Percentiles rank a stretch among this genome's conserved stretches.
These are phyloP conservation scores for Chrysochloris asiatica DNA, from an alignment of 2,113 vertebrate genomes.

Conservation along the genomic window DNA sequence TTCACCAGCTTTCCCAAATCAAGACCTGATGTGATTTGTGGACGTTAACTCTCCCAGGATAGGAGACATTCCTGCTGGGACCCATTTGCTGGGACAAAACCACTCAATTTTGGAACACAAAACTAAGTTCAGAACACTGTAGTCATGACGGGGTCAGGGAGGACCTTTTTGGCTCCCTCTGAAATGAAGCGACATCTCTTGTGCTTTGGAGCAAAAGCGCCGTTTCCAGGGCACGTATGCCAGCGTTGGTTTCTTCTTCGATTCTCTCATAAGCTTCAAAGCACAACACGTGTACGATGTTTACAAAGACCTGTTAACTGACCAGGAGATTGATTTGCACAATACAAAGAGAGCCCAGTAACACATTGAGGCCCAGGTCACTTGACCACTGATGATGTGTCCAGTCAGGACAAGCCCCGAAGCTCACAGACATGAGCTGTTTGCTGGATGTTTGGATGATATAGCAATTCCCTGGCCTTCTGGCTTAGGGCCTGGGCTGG, in stretches of 20 bases:
- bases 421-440: not conserved
- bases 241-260: slow-evolving; percentile 40
- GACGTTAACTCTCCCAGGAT: not conserved
- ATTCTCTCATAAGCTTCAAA: slow-evolving; percentile 23
- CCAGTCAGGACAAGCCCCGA: not conserved
- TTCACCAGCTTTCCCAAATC: not conserved
- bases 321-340: slow-evolving; percentile 64
- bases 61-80: not conserved
- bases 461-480: not conserved
- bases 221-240: not conserved
- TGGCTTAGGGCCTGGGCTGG: not conserved
- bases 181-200: no score
- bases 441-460: not conserved
- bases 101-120: slow-evolving; percentile 20
- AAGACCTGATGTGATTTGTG: not conserved
- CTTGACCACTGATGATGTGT: slow-evolving; percentile 13
- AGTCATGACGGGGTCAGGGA: not conserved
- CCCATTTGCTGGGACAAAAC: slow-evolving; percentile 10
- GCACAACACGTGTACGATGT: slow-evolving; percentile 12
- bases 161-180: no score
- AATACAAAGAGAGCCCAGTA: slow-evolving; percentile 40
- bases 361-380: slow-evolving; percentile 51
- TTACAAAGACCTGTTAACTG: slow-evolving; percentile 59
- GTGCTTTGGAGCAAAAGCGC: no score
- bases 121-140: not conserved